These are phyloP conservation scores for Beris chalybata DNA, from an alignment of 2,888 invertebrate genomes.

Conservation along the genomic window DNA sequence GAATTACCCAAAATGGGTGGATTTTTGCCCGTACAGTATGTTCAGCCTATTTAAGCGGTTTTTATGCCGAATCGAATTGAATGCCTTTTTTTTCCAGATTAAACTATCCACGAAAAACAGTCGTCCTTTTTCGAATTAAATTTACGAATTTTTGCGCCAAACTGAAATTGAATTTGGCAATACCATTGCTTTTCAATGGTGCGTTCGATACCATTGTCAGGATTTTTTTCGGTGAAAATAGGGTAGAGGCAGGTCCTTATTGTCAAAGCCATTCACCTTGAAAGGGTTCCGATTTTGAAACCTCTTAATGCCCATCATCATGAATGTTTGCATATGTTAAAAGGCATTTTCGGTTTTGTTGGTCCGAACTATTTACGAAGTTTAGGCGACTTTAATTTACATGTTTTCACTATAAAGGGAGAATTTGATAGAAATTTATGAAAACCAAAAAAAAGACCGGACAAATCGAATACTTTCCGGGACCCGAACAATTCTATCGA, in stretches of 20 bases:
- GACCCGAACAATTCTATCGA: background rate
- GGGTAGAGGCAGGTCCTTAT: constrained; percentile 13
- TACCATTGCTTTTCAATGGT: constrained; percentile 20
- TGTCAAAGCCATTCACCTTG: constrained; percentile 27
- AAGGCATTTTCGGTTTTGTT: background rate
- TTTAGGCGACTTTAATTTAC: constrained; percentile 19
- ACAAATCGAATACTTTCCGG: constrained; percentile 15
- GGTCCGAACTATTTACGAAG: background rate
- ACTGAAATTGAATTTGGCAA: constrained; percentile 25
- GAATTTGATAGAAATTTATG: constrained; percentile 27
- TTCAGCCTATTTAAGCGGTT: constrained; percentile 29
- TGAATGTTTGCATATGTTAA: background rate
- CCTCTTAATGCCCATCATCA: too few species aligned
- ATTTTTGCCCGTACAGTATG: constrained; percentile 7
- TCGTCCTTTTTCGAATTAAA: background rate
- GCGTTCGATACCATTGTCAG: constrained; percentile 20
- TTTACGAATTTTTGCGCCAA: constrained; percentile 12
- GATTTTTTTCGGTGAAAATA: constrained; percentile 1
- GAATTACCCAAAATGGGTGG: constrained; percentile 15
- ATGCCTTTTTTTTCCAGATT: constrained; percentile 13
- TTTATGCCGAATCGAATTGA: constrained; percentile 17
- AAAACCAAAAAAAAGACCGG: background rate
- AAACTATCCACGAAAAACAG: constrained; percentile 6
- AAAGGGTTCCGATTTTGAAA: constrained; percentile 19
- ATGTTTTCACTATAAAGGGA: constrained; percentile 27